Evolutionary conservation across 2,113 vertebrate genomes (phyloP), one percentile per base, ranked within the genome.

Genomic region (Toxotes jaculatrix): DNA sequence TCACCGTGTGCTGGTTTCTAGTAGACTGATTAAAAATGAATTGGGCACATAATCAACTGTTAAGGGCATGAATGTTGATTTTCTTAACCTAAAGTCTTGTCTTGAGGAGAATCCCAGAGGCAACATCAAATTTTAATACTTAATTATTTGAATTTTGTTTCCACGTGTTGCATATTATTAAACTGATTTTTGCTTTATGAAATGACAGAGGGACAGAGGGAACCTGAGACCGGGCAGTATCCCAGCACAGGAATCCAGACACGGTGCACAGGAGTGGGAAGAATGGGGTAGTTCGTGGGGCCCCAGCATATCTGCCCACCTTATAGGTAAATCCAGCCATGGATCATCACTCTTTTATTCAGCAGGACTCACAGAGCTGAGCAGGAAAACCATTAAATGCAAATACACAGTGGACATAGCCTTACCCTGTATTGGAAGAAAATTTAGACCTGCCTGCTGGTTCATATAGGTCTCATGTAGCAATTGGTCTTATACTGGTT

Each of bases 401-500:
- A 80, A 56, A 71, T 34, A 17, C 60, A 27, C 36, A 83, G 77
- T 80, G 0, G n/a, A 63, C 65, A 34, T 74, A 83, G 86, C 80
- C 88, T 92, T 91, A 89, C 23, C 4, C 62, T 84, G n/a, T n/a
- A 10, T 53, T 43, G 67, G 23, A 74, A 51, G 43, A 59, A 59
- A 36, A 36, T 11, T 17, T 80, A 53, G 80, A 80, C 89, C 88
- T 88, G 85, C 80, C 82, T 92, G 87, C 87, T 89, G 91, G 89
- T 89, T 87, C 87, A 87, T 61, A 45, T 76, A 73, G 83, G 85
- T 91, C 83, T 87, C 65, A 56, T 87, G 84, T 91, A 90, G 87
- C 85, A 75, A 38, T 68, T n/a, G 74, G 75, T 89, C 83, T 71
- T 45, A 31, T 56, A 31, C 75, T 89, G 90, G 86, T 84, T 89